These are phyloP conservation scores for Neocloeon triangulifer DNA, from an alignment of 1,140 invertebrate species.

Conservation along the genomic window DNA sequence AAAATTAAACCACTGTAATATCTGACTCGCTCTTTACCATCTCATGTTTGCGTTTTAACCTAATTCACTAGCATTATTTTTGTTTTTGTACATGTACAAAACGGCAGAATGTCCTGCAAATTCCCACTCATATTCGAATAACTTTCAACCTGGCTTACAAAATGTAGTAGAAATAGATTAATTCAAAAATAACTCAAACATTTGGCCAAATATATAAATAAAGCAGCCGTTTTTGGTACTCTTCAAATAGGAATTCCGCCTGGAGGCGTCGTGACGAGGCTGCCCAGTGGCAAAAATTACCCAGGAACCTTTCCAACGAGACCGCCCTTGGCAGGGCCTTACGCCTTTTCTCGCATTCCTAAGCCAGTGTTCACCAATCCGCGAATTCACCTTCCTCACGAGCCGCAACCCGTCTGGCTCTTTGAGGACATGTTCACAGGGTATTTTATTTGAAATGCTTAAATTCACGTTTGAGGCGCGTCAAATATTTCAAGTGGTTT, in stretches of 20 bases:
- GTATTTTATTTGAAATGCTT: conserved; percentile 24
- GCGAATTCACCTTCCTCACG: conserved; percentile 48
- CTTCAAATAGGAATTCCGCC: too few species aligned
- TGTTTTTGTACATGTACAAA: too few species aligned
- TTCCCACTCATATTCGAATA: too few species aligned
- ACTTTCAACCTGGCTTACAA: too few species aligned
- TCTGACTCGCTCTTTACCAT: conserved; percentile 9
- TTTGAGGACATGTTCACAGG: conserved; percentile 59
- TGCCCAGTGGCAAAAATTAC: background rate
- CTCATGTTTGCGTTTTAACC: conserved; percentile 8
- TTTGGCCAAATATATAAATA: too few species aligned
- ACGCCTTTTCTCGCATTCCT: conserved; percentile 71
- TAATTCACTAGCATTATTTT: too few species aligned
- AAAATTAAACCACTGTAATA: background rate
- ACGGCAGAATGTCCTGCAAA: too few species aligned
- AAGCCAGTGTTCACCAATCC: conserved; percentile 47
- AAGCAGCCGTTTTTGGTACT: too few species aligned
- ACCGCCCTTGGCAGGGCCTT: conserved; percentile 64
- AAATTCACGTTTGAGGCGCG: background rate
- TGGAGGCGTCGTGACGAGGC: background rate
- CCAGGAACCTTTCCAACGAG: conserved; percentile 29
- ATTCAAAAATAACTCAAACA: too few species aligned
- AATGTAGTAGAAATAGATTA: too few species aligned
- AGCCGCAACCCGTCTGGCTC: conserved; percentile 58
- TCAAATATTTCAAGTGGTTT: conserved; percentile 2